Evolutionary conservation across 1,140 invertebrate species (phyloP).

Genomic region (Chymomyza costata): DNA sequence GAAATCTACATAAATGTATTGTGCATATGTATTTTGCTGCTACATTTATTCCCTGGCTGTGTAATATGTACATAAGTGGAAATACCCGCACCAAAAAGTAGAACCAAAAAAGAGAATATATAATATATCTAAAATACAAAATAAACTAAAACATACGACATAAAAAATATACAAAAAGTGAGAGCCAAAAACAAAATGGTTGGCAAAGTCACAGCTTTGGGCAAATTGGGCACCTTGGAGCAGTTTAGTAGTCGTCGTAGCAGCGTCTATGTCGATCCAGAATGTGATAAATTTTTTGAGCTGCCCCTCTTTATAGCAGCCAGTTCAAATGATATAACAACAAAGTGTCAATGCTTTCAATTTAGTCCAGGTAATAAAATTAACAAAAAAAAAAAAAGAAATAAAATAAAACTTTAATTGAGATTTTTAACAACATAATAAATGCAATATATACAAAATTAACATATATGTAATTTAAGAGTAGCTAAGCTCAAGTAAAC

Average conservation of each 20-base stretch:
- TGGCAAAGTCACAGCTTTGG: conserved; percentile 74
- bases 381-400: conserved; percentile 10
- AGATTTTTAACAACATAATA: too few species aligned
- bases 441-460: too few species aligned
- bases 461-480: too few species aligned
- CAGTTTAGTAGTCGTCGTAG: conserved; percentile 71
- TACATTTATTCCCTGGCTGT: conserved; percentile 41
- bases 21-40: conserved; percentile 22
- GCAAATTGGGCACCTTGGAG: conserved; percentile 71
- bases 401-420: not conserved
- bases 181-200: conserved; percentile 51
- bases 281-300: conserved; percentile 74
- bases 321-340: conserved; percentile 73
- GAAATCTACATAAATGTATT: conserved; percentile 66
- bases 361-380: conserved; percentile 72
- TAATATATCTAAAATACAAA: too few species aligned
- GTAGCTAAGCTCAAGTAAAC: too few species aligned
- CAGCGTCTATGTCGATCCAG: conserved; percentile 74
- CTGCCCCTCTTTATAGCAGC: conserved; percentile 68
- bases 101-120: conserved; percentile 32
- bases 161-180: conserved; percentile 20
- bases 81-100: conserved; percentile 35
- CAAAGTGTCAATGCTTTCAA: conserved; percentile 71
- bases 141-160: conserved; percentile 24
- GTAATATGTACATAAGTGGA: conserved; percentile 35